Evolutionary conservation across 2,113 vertebrate genomes (phyloP), one percentile per base, ranked within the genome.

Genomic region (Maccullochella peelii): DNA sequence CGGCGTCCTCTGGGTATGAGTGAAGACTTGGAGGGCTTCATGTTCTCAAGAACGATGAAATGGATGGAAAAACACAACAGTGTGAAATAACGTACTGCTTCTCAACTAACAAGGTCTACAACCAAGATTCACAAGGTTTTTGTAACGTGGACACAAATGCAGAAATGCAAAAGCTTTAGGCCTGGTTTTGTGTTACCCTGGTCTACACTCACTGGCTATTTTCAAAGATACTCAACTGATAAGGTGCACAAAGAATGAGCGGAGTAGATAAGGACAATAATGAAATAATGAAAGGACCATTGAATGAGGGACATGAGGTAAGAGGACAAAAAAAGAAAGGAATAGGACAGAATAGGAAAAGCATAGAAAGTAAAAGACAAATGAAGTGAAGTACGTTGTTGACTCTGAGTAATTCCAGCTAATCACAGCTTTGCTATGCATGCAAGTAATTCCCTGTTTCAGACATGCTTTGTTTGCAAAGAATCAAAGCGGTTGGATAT

Each of bases 391-490:
- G 66, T 72, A 27, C n/a, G n/a, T 79, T 86, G 80, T 88, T 90
- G 71, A 80, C 72, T 84, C 71, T 33, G 52, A 83, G 27, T 90
- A 88, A 79, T 89, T 84, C 74, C 67, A 66, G 68, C 75, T 91
- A 89, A 93, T 92, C 89, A 79, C 65, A 80, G 84, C 89, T 89
- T 90, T 92, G 76, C 67, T 77, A 61, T 77, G 57, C 63, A 72
- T 79, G 73, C 65, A 61, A 88, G 68, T 85, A 86, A 92, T 89
- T 80, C 77, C 49, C 69, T 58, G 61, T 80, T 77, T 82, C 59
- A 73, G 77, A 55, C 68, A 79, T 38, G 65, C 67, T 89, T 91
- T 86, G 70, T 86, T 83, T 89, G 78, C 30, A 72, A 30, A 81
- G 77, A 91, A 82, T 86, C 76, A 87, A 86, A 92, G 84, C 4